phyloP scores from a whole-genome alignment of 2,888 invertebrate genomes.

The Eristalis tenax region DNA sequence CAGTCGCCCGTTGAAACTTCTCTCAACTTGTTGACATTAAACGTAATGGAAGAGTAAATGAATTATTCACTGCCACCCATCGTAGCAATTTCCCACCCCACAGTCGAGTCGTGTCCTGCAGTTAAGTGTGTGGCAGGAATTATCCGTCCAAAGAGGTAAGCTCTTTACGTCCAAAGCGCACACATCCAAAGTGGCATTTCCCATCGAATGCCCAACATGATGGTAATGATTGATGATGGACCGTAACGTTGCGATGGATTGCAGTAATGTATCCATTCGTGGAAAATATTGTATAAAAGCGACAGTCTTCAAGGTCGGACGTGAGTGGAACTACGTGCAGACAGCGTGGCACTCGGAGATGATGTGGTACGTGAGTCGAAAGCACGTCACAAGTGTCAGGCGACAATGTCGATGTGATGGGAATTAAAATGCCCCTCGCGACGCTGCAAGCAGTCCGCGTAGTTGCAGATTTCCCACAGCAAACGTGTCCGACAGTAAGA shows the following conservation, averaged over 20 bases:
- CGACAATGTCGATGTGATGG: constrained; percentile 1
- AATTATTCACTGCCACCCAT: constrained; percentile 9
- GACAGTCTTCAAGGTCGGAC: constrained; percentile 9
- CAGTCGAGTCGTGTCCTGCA: neutral
- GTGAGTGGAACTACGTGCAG: constrained; percentile 1
- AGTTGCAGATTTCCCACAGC: neutral
- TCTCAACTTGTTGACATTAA: constrained; percentile 13
- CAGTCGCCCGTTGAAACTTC: neutral
- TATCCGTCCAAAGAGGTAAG: neutral
- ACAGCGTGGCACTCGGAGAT: neutral
- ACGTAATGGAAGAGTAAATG: constrained; percentile 8
- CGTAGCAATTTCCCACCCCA: too few relatives aligned
- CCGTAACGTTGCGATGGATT: constrained; percentile 8
- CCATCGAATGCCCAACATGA: neutral
- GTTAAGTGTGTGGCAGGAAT: neutral
- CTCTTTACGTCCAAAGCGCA: too few relatives aligned
- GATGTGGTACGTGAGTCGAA: neutral
- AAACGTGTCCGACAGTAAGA: neutral
- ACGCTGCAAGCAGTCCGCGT: neutral
- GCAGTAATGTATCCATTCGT: constrained; percentile 10
- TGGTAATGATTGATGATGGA: constrained; percentile 19
- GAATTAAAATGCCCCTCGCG: neutral
- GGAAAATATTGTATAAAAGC: neutral
- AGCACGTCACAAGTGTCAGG: neutral
- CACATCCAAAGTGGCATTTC: neutral